phyloP scores from a whole-genome alignment of 2,113 vertebrate genomes.

The Ctenomys sociabilis region DNA sequence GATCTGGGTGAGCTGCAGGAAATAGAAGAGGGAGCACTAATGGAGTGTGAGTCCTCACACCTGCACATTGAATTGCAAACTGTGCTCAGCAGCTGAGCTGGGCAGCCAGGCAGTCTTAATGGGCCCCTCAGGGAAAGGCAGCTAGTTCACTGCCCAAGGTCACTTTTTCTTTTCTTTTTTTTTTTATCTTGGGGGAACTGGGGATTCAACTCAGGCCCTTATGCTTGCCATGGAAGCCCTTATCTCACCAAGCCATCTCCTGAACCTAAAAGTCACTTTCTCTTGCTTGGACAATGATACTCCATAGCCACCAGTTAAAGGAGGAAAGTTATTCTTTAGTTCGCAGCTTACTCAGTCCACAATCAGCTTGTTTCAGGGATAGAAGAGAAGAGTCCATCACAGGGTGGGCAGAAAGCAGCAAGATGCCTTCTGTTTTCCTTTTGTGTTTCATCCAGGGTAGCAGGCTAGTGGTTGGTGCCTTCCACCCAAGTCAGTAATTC shows the following conservation, averaged over 20 bases:
- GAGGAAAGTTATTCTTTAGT: background rate
- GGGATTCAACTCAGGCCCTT: too few species aligned
- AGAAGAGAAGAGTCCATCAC: background rate
- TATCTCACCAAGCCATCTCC: too few species aligned
- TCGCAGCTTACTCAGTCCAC: background rate
- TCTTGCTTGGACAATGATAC: background rate
- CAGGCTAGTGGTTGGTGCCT: background rate
- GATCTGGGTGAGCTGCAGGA: background rate
- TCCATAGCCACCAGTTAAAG: background rate
- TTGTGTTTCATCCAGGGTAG: background rate
- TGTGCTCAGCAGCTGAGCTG: background rate
- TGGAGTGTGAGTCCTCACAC: background rate
- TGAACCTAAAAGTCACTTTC: too few species aligned
- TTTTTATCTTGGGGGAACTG: too few species aligned
- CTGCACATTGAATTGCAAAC: accelerated
- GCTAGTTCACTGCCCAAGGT: background rate
- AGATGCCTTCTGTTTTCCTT: background rate
- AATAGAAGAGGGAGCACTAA: background rate
- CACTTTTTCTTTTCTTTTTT: background rate
- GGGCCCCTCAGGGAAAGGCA: accelerated
- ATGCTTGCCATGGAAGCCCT: too few species aligned
- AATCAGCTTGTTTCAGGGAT: background rate
- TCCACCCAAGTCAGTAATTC: background rate
- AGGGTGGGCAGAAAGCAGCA: background rate
- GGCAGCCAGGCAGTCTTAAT: background rate